phyloP scores from a whole-genome alignment of 2,797 vertebrate genomes.

The Chaenodraco wilsoni region DNA sequence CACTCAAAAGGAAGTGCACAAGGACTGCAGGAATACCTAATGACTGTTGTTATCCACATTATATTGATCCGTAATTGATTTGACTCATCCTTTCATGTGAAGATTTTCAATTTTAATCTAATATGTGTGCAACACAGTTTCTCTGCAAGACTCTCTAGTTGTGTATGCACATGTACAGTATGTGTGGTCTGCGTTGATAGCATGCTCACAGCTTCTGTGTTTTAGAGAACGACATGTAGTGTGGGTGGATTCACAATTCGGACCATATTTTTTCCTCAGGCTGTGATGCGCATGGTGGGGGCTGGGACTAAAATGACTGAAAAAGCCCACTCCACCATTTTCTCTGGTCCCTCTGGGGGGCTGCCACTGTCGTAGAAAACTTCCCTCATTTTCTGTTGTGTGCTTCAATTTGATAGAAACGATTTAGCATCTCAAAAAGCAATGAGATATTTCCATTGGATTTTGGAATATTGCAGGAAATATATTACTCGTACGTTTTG shows the following conservation, averaged over 20 bases:
- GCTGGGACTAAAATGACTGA: conserved; percentile 52
- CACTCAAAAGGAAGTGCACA: conserved; percentile 22
- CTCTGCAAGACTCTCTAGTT: background rate
- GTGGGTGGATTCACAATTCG: conserved; percentile 66
- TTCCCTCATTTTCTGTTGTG: conserved; percentile 15
- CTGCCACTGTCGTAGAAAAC: conserved; percentile 34
- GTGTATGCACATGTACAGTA: conserved; percentile 12
- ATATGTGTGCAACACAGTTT: background rate
- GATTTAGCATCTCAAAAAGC: too few species aligned
- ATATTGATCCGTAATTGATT: conserved; percentile 9
- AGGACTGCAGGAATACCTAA: conserved; percentile 13
- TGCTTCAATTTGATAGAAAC: conserved; percentile 24
- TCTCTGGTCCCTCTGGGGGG: conserved; percentile 42
- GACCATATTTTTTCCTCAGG: conserved; percentile 58
- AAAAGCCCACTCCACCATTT: conserved; percentile 60
- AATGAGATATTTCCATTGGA: too few species aligned
- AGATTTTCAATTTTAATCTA: conserved; percentile 7
- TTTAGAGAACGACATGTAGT: conserved; percentile 53
- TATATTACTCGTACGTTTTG: too few species aligned
- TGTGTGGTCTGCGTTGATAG: conserved; percentile 16
- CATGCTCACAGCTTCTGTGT: conserved; percentile 25
- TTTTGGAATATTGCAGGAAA: too few species aligned
- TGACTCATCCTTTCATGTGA: conserved; percentile 7
- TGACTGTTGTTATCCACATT: conserved; percentile 33
- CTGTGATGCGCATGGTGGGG: conserved; percentile 49